Percentiles rank a stretch among this genome's conserved stretches.
Conservation (phyloP, 53 echinoderm and acorn worm species). For the Temnopleurus reevesii region DNA sequence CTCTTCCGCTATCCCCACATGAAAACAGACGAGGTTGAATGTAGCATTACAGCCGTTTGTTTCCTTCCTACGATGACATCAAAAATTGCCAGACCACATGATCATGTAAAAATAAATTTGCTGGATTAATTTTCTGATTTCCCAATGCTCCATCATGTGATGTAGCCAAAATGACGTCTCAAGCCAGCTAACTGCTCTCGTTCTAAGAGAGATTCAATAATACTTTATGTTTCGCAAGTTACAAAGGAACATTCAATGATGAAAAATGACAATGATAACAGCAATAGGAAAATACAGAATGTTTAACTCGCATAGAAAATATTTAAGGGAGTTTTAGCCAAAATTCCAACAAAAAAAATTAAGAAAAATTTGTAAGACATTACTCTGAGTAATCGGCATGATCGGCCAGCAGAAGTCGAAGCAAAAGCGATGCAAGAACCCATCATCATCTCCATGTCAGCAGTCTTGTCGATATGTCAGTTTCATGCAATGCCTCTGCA, state of each 20-base stretch:
- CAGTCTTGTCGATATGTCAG: too few relatives aligned
- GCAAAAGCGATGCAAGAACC: too few relatives aligned
- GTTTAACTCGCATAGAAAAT: too few relatives aligned
- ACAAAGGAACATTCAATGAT: too few relatives aligned
- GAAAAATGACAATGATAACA: too few relatives aligned
- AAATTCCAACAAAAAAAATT: too few relatives aligned
- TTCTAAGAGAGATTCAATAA: not conserved
- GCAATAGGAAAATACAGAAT: too few relatives aligned
- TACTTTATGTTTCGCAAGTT: not conserved
- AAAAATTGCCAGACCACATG: not conserved
- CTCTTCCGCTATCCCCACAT: not conserved
- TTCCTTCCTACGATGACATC: conserved; percentile 15
- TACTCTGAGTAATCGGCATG: too few relatives aligned
- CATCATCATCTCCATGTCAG: too few relatives aligned
- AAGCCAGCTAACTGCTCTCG: not conserved
- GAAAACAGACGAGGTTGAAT: not conserved
- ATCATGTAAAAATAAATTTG: conserved; percentile 1
- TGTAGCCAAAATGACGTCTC: not conserved
- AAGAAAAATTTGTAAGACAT: too few relatives aligned
- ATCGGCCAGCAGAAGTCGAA: too few relatives aligned
- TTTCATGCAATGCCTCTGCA: conserved; percentile 14
- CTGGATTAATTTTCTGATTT: not conserved
- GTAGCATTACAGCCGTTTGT: not conserved
- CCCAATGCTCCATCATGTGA: not conserved
- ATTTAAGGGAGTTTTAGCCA: too few relatives aligned